Evolutionary conservation across 2,888 invertebrate genomes (phyloP).

Genomic region (Crepidodera aurea): DNA sequence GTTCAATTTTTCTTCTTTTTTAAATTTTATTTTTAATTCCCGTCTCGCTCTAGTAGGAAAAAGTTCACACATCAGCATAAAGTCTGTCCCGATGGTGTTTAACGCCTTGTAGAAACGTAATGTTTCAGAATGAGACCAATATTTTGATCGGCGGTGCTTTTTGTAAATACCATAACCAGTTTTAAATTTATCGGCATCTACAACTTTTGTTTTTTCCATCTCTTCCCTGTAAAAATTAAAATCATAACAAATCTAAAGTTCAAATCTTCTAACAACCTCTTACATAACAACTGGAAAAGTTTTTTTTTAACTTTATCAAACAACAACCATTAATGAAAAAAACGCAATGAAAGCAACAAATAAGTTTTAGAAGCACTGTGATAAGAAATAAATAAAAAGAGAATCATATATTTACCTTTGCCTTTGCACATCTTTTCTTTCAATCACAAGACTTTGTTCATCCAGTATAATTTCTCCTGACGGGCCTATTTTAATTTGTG

Average conservation of each 20-base stretch:
- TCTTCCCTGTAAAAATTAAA: slow-evolving; percentile 62
- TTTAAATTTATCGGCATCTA: slow-evolving; percentile 67
- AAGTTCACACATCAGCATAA: slow-evolving; percentile 84
- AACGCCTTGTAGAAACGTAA: slow-evolving; percentile 91
- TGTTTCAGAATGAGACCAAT: slow-evolving; percentile 83
- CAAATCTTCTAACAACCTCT: too few species aligned
- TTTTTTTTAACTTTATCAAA: too few species aligned
- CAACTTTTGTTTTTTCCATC: slow-evolving; percentile 70
- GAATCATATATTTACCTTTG: slow-evolving; percentile 61
- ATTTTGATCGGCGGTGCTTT: slow-evolving; percentile 72
- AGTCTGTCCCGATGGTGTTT: slow-evolving; percentile 91
- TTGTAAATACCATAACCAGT: slow-evolving; percentile 70
- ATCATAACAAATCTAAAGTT: background rate
- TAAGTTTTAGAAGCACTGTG: too few species aligned
- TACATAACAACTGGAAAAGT: too few species aligned
- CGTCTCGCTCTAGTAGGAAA: slow-evolving; percentile 80
- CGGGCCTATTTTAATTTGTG: slow-evolving; percentile 85
- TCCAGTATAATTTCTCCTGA: slow-evolving; percentile 87
- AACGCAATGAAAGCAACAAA: too few species aligned
- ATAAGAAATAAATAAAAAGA: too few species aligned
- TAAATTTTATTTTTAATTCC: slow-evolving; percentile 92
- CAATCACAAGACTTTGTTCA: slow-evolving; percentile 83
- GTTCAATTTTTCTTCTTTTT: slow-evolving; percentile 86
- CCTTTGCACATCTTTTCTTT: slow-evolving; percentile 72
- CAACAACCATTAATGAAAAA: too few species aligned